Evolutionary conservation across 1,140 invertebrate genomes (phyloP).

Genomic region (Stegodyphus dumicola): DNA sequence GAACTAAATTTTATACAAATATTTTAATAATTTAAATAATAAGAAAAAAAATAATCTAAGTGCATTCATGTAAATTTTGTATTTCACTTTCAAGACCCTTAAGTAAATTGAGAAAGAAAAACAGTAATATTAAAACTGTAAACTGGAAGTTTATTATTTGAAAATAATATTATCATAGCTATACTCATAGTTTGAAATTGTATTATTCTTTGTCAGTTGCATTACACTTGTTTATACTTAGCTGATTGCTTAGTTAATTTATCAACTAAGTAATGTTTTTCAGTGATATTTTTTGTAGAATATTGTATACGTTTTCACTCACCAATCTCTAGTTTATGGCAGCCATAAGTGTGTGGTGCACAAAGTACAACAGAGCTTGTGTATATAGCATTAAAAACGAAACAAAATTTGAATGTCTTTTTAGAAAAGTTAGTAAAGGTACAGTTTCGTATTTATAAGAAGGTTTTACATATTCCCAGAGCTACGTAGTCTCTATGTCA

Average conservation of each 20-base stretch:
- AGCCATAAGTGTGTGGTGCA: constrained; percentile 43
- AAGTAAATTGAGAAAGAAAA: too few species aligned
- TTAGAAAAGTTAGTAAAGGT: not conserved
- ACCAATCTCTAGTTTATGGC: not conserved
- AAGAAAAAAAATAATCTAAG: too few species aligned
- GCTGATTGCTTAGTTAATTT: too few species aligned
- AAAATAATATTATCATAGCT: not conserved
- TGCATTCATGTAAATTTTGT: too few species aligned
- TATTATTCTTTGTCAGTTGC: not conserved
- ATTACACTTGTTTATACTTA: not conserved
- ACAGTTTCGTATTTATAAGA: not conserved
- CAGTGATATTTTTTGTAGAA: not conserved
- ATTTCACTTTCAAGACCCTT: too few species aligned
- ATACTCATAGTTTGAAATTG: not conserved
- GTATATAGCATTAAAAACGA: constrained; percentile 41
- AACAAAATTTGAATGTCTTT: constrained; percentile 24
- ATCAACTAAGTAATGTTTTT: constrained; percentile 5
- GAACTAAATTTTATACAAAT: too few species aligned
- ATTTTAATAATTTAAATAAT: too few species aligned
- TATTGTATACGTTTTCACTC: not conserved
- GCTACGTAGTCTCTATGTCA: not conserved
- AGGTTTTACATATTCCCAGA: not conserved
- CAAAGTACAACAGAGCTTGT: constrained; percentile 58
- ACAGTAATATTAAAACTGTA: too few species aligned
- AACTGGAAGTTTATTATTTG: not conserved